Base-by-base conservation (phyloP, 2,888 invertebrate species). In the Melanchra persicariae region DNA sequence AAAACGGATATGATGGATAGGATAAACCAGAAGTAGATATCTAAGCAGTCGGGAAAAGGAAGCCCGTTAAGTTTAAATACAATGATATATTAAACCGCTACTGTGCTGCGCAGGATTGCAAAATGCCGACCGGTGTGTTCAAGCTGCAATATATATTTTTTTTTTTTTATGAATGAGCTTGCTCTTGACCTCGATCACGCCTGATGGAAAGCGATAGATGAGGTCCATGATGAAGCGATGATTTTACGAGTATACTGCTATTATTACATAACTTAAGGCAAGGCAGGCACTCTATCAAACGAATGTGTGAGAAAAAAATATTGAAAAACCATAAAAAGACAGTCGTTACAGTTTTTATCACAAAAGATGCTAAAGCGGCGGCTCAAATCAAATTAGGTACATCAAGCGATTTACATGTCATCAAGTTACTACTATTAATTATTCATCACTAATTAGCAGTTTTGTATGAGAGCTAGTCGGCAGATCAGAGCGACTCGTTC, bases 361-460 rank as follows among this genome's bases (percentile, higher is more conserved):
- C 26, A 24, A 70, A 57, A 47, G 37, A 59, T 51, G 67, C 43
- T 71, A 73, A 74, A 64, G 47, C 59, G 62, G 77, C 63, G 49
- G 66, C 74, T 79, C 75, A 82, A 85, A 87, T 85, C 80, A 81
- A 81, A 87, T 85, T 80, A n/a, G n/a, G n/a, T n/a, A 73, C 82
- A 91, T 90, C 84, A 87, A 88, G 79, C 82, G 79, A 86, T 90
- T 88, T 86, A 87, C 87, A 82, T 91, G 90, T 92, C 92, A 92
- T 89, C 92, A 85, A 82, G 84, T 83, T 74, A 85, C 84, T 79
- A 87, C 86, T 89, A 94, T 94, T 93, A 93, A 93, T 94, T 92
- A 93, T 92, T 93, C 93, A 91, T 93, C 90, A 90, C 91, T 94
- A 93, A 95, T 95, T 95, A 94, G 90, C 90, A 92, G 92, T 89